Evolutionary conservation across 2,797 vertebrate genomes (phyloP).

Genomic region (Channa striata): DNA sequence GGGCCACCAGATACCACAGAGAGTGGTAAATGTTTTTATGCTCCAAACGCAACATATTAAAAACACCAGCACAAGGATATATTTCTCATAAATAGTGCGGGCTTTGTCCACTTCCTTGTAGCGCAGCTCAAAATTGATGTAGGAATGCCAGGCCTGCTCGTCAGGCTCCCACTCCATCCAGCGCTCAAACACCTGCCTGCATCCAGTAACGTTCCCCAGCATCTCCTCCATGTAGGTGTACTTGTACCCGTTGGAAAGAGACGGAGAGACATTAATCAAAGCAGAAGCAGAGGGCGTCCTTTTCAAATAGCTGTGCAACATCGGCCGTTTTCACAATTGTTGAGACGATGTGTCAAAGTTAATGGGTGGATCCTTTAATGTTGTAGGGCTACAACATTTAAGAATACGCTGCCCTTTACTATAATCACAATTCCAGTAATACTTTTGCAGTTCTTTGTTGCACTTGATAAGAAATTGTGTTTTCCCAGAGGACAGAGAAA

Average conservation of each 20-base stretch:
- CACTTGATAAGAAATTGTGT: no score
- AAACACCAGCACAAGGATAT: constrained; percentile 94
- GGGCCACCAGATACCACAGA: no score
- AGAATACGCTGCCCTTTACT: no score
- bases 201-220: constrained; percentile 93
- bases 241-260: constrained; percentile 89
- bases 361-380: no score
- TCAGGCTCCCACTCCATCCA: constrained; percentile 99
- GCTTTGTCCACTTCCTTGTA: constrained; percentile 97
- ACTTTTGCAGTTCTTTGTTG: no score
- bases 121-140: constrained; percentile 97
- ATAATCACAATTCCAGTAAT: no score
- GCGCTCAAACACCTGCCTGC: constrained; percentile 94
- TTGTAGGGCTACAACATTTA: no score
- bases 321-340: no score
- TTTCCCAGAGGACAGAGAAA: no score
- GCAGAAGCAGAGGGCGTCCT: no score
- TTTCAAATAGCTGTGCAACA: no score
- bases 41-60: not conserved
- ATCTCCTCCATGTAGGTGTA: constrained; percentile 99
- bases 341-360: no score
- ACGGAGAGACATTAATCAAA: not conserved
- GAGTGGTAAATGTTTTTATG: not conserved
- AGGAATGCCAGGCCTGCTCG: constrained; percentile 98
- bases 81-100: constrained; percentile 92